A percentile compares a stretch with the other conserved stretches of the same genome.
Evolutionary conservation across 1,140 invertebrate species (phyloP).

Genomic region (Stenopsyche tienmushanensis): DNA sequence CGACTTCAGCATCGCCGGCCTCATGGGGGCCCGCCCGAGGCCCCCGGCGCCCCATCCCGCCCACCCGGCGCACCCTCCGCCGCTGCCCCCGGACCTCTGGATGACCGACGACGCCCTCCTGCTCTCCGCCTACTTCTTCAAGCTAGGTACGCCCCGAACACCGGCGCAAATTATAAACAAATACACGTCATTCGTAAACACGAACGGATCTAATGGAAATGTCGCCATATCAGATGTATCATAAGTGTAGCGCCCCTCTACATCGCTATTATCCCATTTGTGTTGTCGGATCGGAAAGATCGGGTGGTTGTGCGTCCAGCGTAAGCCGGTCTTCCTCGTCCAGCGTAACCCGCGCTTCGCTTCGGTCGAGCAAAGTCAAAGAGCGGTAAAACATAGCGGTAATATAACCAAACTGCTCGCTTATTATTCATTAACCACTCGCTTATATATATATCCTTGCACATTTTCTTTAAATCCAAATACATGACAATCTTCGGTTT

Average conservation of each 20-base stretch:
- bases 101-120: slow-evolving; percentile 51
- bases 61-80: slow-evolving; percentile 30
- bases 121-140: slow-evolving; percentile 54
- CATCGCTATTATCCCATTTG: background rate
- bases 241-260: background rate
- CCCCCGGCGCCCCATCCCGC: slow-evolving; percentile 41
- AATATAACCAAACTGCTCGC: no score
- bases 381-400: slow-evolving; percentile 22
- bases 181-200: no score
- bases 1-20: slow-evolving; percentile 53
- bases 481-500: no score
- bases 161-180: no score
- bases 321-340: slow-evolving; percentile 3
- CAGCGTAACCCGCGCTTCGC: slow-evolving; percentile 5
- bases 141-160: slow-evolving; percentile 50
- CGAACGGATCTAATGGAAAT: background rate
- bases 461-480: no score
- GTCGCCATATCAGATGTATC: background rate
- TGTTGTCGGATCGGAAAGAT: background rate
- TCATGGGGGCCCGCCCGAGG: slow-evolving; percentile 43
- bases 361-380: slow-evolving; percentile 1
- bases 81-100: slow-evolving; percentile 40
- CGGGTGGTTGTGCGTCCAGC: background rate
- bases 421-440: no score
- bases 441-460: no score